Conservation (phyloP, 1,140 invertebrate genomes). For the Drosophila yakuba region DNA sequence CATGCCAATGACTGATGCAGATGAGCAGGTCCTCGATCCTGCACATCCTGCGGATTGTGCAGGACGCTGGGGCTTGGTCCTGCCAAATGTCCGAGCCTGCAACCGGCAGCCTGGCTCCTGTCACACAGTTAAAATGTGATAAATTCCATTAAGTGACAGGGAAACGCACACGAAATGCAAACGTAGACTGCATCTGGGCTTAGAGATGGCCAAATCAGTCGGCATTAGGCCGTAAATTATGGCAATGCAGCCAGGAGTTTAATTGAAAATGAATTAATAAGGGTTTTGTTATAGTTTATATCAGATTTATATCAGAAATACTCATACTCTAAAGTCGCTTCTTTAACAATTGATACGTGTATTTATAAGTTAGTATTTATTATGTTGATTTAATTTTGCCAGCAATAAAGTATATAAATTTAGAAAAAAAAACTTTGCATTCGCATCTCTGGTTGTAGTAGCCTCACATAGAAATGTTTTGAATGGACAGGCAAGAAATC, state of each 20-base stretch:
- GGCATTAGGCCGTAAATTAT: neutral
- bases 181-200: slow-evolving; percentile 30
- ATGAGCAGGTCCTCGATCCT: slow-evolving; percentile 12
- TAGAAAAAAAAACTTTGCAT: too few relatives aligned
- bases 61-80: neutral
- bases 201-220: slow-evolving; percentile 25
- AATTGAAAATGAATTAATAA: neutral
- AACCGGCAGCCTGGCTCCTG: slow-evolving; percentile 65
- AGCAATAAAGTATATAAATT: too few relatives aligned
- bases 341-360: too few relatives aligned
- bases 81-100: slow-evolving; percentile 34
- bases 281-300: too few relatives aligned
- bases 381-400: too few relatives aligned
- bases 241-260: neutral
- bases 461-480: slow-evolving; percentile 46
- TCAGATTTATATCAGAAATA: too few relatives aligned
- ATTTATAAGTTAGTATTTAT: too few relatives aligned
- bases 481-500: slow-evolving; percentile 64
- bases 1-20: slow-evolving; percentile 52
- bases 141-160: slow-evolving; percentile 81
- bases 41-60: too few relatives aligned
- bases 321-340: too few relatives aligned
- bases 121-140: slow-evolving; percentile 82
- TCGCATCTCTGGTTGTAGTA: slow-evolving; percentile 23
- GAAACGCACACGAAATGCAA: slow-evolving; percentile 51